Conservation (phyloP, 2,113 vertebrate species). For the Chlorocebus sabaeus region DNA sequence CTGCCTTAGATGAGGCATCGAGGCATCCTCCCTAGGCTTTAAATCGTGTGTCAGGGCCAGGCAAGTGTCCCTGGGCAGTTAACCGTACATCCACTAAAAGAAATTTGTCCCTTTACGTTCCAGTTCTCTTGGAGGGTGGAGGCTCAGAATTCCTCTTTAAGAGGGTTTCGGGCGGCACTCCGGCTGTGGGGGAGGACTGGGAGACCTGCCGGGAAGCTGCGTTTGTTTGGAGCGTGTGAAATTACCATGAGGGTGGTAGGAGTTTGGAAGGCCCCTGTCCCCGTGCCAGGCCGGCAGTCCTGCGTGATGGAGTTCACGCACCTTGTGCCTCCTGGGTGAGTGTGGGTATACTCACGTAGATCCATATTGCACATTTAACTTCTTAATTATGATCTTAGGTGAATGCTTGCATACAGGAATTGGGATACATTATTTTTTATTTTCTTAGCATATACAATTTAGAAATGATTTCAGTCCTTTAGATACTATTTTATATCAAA, state of each 20-base stretch:
- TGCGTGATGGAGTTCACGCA: neutral
- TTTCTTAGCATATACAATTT: constrained; percentile 13
- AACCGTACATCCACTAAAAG: neutral
- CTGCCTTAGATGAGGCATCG: neutral
- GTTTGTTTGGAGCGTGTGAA: neutral
- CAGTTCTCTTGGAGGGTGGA: neutral
- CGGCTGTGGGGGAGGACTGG: no score
- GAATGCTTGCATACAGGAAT: neutral
- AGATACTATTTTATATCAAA: constrained; percentile 6
- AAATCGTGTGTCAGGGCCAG: neutral
- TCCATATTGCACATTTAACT: neutral
- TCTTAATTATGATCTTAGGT: neutral
- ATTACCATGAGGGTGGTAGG: neutral
- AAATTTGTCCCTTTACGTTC: neutral
- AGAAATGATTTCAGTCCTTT: neutral
- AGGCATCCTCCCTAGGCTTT: neutral
- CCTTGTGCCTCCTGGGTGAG: neutral
- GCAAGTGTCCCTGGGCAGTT: neutral
- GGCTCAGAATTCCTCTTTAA: neutral
- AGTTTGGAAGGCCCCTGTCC: neutral
- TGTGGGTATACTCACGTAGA: neutral
- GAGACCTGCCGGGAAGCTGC: neutral
- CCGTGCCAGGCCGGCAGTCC: neutral
- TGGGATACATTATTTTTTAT: neutral
- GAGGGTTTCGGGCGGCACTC: neutral